These are phyloP conservation scores for Enteromius unitaeniatus DNA, from an alignment of 2,797 vertebrate species.

Conservation along the genomic window DNA sequence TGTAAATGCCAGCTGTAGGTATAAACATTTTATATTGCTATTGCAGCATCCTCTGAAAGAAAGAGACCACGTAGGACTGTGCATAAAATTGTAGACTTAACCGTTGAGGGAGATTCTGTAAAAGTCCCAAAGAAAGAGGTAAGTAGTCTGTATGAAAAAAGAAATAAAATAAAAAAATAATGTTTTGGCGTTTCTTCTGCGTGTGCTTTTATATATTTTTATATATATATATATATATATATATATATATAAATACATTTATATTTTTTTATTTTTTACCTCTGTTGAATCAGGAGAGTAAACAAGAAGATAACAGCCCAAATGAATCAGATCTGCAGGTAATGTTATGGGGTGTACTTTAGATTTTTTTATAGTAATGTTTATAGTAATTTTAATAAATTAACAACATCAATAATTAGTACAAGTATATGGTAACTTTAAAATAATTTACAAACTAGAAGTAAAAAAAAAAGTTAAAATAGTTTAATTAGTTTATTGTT, in stretches of 20 bases:
- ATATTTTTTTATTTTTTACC: not conserved
- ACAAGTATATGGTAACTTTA: not conserved
- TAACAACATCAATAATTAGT: not conserved
- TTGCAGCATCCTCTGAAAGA: conserved; percentile 80
- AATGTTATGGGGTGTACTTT: not conserved
- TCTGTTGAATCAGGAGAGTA: conserved; percentile 51
- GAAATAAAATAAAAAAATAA: not conserved
- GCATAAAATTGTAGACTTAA: conserved; percentile 88
- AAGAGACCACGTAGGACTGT: conserved; percentile 90
- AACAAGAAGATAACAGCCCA: conserved; percentile 43
- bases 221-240: too few relatives aligned
- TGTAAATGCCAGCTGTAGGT: not conserved
- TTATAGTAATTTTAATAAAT: not conserved
- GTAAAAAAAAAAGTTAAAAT: too few relatives aligned
- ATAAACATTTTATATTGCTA: not conserved
- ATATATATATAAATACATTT: too few relatives aligned
- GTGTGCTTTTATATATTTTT: not conserved
- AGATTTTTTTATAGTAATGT: not conserved
- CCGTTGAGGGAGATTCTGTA: conserved; percentile 87
- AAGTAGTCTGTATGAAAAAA: not conserved
- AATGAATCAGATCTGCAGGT: conserved; percentile 51
- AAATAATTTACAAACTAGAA: not conserved
- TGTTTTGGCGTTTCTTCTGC: not conserved
- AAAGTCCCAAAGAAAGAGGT: conserved; percentile 87
- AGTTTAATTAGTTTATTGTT: not conserved